A percentile compares a stretch with the other conserved stretches of the same genome.
phyloP scores from a whole-genome alignment of 2,888 invertebrate genomes.

The Acanthacorydalis orientalis region DNA sequence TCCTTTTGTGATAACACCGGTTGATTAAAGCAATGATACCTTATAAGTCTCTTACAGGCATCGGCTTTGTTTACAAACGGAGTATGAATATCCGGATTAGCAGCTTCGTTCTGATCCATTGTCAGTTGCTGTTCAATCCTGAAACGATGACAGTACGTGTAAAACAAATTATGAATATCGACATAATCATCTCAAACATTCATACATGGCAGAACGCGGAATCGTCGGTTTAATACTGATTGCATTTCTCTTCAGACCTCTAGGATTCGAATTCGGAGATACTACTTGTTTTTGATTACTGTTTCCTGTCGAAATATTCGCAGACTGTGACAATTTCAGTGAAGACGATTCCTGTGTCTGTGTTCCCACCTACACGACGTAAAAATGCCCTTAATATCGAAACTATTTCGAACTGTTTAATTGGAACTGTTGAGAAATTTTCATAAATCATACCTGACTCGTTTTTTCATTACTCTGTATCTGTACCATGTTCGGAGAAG shows the following conservation, averaged over 20 bases:
- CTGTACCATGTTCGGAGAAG: constrained; percentile 1
- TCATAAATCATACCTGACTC: background rate
- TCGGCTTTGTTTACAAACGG: constrained; percentile 56
- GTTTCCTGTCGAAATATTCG: constrained; percentile 15
- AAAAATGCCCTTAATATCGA: no score
- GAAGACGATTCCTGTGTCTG: background rate
- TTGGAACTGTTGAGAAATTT: background rate
- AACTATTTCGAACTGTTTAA: no score
- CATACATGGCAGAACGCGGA: constrained; percentile 2
- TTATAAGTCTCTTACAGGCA: constrained; percentile 55
- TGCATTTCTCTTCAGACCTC: constrained; percentile 11
- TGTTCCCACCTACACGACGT: background rate
- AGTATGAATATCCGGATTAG: constrained; percentile 53
- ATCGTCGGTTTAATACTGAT: constrained; percentile 19
- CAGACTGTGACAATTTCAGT: constrained; percentile 7
- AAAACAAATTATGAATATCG: background rate
- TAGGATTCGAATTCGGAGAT: constrained; percentile 17
- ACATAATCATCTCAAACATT: background rate
- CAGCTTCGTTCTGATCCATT: constrained; percentile 56
- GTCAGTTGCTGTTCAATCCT: constrained; percentile 61
- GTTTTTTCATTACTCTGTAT: background rate
- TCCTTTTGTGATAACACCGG: constrained; percentile 43
- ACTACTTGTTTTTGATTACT: constrained; percentile 14
- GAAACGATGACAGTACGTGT: constrained; percentile 11
- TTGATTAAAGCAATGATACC: constrained; percentile 61